Conservation (phyloP, 2,888 invertebrate genomes). For the Neoitamus cyanurus region DNA sequence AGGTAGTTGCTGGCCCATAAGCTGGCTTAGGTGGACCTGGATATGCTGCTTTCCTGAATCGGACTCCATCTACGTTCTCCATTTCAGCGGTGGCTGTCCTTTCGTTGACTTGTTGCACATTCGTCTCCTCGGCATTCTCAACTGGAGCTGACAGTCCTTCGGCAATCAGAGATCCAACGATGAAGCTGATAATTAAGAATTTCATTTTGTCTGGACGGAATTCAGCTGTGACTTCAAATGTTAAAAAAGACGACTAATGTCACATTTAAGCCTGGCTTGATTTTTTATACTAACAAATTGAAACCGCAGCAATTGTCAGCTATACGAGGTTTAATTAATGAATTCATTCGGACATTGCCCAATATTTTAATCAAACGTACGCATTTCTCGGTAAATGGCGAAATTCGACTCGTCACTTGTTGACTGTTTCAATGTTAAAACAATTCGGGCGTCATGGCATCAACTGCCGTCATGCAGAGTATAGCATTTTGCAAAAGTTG, state of each 20-base stretch:
- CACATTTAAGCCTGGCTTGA: neutral
- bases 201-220: constrained; percentile 2
- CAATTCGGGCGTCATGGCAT: neutral
- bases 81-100: neutral
- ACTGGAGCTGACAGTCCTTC: neutral
- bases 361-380: neutral
- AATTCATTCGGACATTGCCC: neutral
- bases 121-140: neutral
- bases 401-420: neutral
- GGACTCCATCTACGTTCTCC: neutral
- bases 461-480: neutral
- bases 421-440: neutral
- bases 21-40: neutral
- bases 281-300: constrained; percentile 20
- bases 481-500: neutral
- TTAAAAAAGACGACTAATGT: neutral
- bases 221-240: neutral
- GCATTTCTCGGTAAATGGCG: neutral
- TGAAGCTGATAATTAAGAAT: neutral
- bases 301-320: neutral
- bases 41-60: neutral
- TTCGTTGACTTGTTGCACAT: neutral
- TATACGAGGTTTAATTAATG: neutral
- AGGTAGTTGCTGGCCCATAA: neutral
- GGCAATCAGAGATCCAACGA: neutral